Percentiles rank a stretch among this genome's conserved stretches.
Evolutionary conservation across 2,797 vertebrate species (phyloP).

Genomic region (Prionace glauca): DNA sequence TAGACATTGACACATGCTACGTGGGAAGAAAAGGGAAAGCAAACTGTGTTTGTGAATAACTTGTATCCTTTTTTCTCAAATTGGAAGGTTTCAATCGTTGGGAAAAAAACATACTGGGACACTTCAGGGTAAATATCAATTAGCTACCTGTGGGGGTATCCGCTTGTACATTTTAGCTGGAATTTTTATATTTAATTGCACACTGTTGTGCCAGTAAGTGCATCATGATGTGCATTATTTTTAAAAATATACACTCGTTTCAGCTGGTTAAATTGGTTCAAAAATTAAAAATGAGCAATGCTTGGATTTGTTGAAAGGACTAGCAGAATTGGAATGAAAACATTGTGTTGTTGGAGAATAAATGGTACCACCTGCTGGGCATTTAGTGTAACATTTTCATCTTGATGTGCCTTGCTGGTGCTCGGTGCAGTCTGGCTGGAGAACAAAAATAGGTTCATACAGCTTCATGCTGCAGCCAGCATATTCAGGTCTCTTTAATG

Average conservation of each 20-base stretch:
- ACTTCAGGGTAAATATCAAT: slow-evolving; percentile 1
- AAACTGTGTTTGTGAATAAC: background rate
- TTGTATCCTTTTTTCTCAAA: background rate
- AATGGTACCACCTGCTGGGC: slow-evolving; percentile 56
- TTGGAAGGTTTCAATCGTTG: background rate
- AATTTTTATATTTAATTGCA: background rate
- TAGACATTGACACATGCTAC: background rate
- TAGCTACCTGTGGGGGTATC: background rate
- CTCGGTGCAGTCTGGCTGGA: slow-evolving; percentile 49
- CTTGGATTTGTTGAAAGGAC: slow-evolving; percentile 52
- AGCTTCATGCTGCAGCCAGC: slow-evolving; percentile 42
- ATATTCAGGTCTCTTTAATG: slow-evolving; percentile 46
- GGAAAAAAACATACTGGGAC: background rate
- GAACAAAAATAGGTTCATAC: slow-evolving; percentile 48
- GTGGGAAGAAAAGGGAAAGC: background rate
- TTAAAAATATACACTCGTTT: background rate
- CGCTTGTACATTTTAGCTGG: slow-evolving; percentile 17
- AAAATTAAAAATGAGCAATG: slow-evolving; percentile 53
- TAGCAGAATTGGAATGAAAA: slow-evolving; percentile 51
- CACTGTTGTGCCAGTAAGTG: background rate
- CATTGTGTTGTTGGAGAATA: slow-evolving; percentile 50
- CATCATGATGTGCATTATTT: background rate
- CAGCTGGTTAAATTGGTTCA: slow-evolving; percentile 19
- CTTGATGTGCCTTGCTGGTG: slow-evolving; percentile 48
- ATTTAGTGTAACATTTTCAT: slow-evolving; percentile 55